Conservation (phyloP, 2,113 vertebrate genomes). For the Rhea pennata region DNA sequence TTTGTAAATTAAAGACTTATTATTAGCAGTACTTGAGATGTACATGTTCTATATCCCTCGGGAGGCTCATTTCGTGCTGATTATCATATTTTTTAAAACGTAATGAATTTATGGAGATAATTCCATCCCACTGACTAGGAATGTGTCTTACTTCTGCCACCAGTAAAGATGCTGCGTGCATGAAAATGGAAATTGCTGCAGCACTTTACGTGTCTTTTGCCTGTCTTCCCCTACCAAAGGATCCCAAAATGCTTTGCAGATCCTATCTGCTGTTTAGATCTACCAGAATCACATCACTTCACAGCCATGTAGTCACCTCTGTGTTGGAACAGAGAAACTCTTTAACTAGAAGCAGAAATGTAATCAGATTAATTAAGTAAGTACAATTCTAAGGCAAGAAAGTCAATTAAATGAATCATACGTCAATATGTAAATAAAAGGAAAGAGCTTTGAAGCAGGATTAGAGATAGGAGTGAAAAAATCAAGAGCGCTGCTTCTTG, state of each 20-base stretch:
- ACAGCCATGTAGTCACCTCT: not conserved
- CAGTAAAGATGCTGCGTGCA: constrained; percentile 46
- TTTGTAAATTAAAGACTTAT: constrained; percentile 69
- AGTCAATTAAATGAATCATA: constrained; percentile 57
- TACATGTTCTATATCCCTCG: constrained; percentile 56
- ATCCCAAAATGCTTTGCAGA: constrained; percentile 35
- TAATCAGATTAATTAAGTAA: constrained; percentile 70
- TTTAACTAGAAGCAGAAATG: constrained; percentile 9
- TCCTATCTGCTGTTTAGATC: constrained; percentile 29
- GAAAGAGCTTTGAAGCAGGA: constrained; percentile 31
- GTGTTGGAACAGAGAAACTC: constrained; percentile 34
- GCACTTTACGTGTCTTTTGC: constrained; percentile 29
- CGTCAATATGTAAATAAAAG: constrained; percentile 55
- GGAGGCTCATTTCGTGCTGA: constrained; percentile 66
- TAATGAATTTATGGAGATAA: constrained; percentile 74
- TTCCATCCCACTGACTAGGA: constrained; percentile 62
- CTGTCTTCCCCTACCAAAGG: not conserved
- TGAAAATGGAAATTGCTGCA: constrained; percentile 66
- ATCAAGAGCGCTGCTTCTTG: not conserved
- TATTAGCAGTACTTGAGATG: constrained; percentile 66
- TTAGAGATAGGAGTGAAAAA: constrained; percentile 12
- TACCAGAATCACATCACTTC: not conserved
- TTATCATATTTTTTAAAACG: constrained; percentile 69
- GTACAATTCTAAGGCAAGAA: constrained; percentile 61
- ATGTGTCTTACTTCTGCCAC: constrained; percentile 52